Conservation (phyloP, 1,140 invertebrate species). For the Hycleus phaleratus region DNA sequence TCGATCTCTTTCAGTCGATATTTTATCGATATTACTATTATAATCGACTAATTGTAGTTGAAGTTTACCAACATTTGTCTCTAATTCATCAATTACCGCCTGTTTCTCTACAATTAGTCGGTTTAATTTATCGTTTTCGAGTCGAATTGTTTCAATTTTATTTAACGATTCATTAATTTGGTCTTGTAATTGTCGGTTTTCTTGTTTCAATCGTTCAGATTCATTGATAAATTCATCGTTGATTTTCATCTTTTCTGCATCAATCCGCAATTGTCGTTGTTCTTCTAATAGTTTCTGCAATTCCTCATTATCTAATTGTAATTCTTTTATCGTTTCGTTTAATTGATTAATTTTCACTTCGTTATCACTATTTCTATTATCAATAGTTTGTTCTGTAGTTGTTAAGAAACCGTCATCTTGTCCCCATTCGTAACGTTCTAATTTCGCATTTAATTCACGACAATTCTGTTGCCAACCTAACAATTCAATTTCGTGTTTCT, state of each 20-base stretch:
- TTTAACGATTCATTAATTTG: too few species aligned
- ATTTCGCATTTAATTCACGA: constrained; percentile 54
- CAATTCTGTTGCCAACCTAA: constrained; percentile 57
- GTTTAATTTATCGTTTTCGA: too few species aligned
- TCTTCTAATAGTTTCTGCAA: constrained; percentile 58
- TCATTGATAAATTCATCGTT: constrained; percentile 11
- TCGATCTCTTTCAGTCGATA: constrained; percentile 1
- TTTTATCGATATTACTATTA: constrained; percentile 1
- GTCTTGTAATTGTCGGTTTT: not conserved
- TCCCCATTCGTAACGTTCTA: constrained; percentile 54
- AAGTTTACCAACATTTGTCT: too few species aligned
- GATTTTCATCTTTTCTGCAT: constrained; percentile 28
- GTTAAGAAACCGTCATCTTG: constrained; percentile 30
- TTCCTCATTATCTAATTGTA: constrained; percentile 63
- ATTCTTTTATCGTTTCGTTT: constrained; percentile 50
- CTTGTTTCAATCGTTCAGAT: not conserved
- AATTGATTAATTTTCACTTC: constrained; percentile 41
- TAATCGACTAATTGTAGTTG: not conserved
- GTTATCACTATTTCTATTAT: not conserved
- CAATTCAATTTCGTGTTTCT: constrained; percentile 65
- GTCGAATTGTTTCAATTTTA: too few species aligned
- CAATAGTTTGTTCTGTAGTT: not conserved
- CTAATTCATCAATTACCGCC: too few species aligned
- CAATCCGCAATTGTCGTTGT: constrained; percentile 39
- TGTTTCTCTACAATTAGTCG: too few species aligned